Conservation (phyloP, 2,113 vertebrate genomes). For the Romanogobio albipinnatus region DNA sequence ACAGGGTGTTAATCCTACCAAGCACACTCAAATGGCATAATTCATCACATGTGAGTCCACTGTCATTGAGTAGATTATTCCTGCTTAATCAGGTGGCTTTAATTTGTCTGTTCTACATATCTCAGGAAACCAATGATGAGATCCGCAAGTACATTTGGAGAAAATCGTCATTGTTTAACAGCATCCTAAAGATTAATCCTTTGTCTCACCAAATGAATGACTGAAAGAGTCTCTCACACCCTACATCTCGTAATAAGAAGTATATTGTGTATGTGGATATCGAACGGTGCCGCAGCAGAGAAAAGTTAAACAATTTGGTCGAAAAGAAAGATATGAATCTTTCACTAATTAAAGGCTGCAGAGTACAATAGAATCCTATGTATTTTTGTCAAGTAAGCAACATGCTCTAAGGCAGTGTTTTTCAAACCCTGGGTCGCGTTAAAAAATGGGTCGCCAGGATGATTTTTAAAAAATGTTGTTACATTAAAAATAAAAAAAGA, state of each 20-base stretch:
- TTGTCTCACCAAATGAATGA: slow-evolving; percentile 40
- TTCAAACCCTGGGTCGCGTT: too few relatives aligned
- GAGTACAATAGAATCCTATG: background rate
- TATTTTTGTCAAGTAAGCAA: slow-evolving; percentile 11
- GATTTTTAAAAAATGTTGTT: too few relatives aligned
- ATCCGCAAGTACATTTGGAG: slow-evolving; percentile 18
- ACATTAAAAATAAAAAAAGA: too few relatives aligned
- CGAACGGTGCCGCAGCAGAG: slow-evolving; percentile 5
- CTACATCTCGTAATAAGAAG: background rate
- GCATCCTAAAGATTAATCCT: slow-evolving; percentile 21
- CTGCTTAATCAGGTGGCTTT: slow-evolving; percentile 38
- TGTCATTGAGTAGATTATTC: slow-evolving; percentile 34
- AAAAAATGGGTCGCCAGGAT: too few relatives aligned
- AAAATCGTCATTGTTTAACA: slow-evolving; percentile 26
- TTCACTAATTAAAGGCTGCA: slow-evolving; percentile 2
- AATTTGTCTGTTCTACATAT: slow-evolving; percentile 31
- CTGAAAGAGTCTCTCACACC: slow-evolving; percentile 10
- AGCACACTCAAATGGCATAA: slow-evolving; percentile 24
- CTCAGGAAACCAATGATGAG: background rate
- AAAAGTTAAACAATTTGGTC: slow-evolving; percentile 3
- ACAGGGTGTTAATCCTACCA: slow-evolving; percentile 25
- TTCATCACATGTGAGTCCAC: slow-evolving; percentile 28
- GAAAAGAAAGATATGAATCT: slow-evolving; percentile 17
- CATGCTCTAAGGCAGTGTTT: background rate
- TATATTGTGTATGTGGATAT: background rate